A percentile compares a stretch with the other conserved stretches of the same genome.
Conservation (phyloP, 2,888 invertebrate genomes). For the Troides helena region DNA sequence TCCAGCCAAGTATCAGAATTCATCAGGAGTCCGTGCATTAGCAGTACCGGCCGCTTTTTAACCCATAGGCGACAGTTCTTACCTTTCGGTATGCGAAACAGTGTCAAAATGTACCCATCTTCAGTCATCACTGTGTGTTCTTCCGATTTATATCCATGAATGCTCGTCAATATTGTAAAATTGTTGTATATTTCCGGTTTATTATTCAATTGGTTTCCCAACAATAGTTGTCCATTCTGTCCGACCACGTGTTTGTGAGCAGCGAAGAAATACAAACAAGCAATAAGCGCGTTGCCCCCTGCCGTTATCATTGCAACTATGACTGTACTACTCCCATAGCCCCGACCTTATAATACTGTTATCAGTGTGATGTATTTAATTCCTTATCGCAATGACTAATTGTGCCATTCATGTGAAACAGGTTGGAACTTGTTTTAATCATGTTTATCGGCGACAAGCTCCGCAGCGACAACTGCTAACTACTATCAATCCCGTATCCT, state of each 20-base stretch:
- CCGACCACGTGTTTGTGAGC: not conserved
- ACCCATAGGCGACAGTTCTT: slow-evolving; percentile 31
- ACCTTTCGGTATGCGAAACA: slow-evolving; percentile 39
- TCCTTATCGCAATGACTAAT: too few species aligned
- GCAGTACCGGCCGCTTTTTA: slow-evolving; percentile 44
- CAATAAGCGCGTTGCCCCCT: not conserved
- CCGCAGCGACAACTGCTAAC: too few species aligned
- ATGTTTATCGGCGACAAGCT: too few species aligned
- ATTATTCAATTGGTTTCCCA: too few species aligned
- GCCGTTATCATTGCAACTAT: not conserved
- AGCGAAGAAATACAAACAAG: not conserved
- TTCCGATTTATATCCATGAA: slow-evolving; percentile 32
- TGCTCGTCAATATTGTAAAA: slow-evolving; percentile 32
- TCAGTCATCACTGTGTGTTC: slow-evolving; percentile 35
- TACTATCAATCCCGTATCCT: too few species aligned
- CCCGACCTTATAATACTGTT: too few species aligned
- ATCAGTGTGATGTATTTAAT: too few species aligned
- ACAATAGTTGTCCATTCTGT: not conserved
- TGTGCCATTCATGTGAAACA: too few species aligned
- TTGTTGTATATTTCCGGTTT: not conserved
- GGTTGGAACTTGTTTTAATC: too few species aligned
- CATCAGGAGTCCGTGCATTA: slow-evolving; percentile 57
- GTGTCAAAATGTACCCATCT: slow-evolving; percentile 39
- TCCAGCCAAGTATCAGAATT: slow-evolving; percentile 53
- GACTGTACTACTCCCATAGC: too few species aligned